Percentiles rank a stretch among this genome's conserved stretches.
phyloP scores from a whole-genome alignment of 2,888 invertebrate species.

The Helicoverpa assulta region DNA sequence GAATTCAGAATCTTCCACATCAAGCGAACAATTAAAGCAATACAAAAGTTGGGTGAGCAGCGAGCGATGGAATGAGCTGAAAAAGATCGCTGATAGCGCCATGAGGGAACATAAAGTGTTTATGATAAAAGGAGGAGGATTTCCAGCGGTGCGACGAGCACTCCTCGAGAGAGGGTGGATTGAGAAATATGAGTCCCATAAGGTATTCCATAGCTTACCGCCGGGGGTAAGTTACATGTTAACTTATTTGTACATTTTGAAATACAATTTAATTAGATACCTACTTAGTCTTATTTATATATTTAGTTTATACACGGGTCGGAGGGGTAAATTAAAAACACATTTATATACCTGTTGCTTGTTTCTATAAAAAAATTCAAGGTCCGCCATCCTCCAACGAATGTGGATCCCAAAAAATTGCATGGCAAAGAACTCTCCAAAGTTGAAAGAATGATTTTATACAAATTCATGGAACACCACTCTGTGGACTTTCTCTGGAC shows the following conservation, averaged over 20 bases:
- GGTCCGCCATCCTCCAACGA: constrained; percentile 83
- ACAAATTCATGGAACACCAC: constrained; percentile 94
- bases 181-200: constrained; percentile 91
- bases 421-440: constrained; percentile 89
- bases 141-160: constrained; percentile 93
- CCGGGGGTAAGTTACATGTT: constrained; percentile 41
- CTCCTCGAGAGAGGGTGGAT: constrained; percentile 93
- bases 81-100: constrained; percentile 92
- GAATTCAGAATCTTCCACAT: constrained; percentile 71
- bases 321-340: background rate
- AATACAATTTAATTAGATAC: background rate
- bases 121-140: constrained; percentile 93
- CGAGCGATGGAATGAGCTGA: constrained; percentile 92
- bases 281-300: background rate
- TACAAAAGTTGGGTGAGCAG: constrained; percentile 91
- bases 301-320: background rate
- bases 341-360: background rate
- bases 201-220: constrained; percentile 70
- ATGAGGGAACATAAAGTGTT: constrained; percentile 92
- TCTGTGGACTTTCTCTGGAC: constrained; percentile 97
- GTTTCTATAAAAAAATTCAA: constrained; percentile 52
- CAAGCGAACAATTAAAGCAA: constrained; percentile 84
- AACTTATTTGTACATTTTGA: constrained; percentile 21
- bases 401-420: constrained; percentile 83
- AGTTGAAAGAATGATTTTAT: constrained; percentile 93